These are phyloP conservation scores for Microhierax caerulescens DNA, from an alignment of 2,797 vertebrate species.

Conservation along the genomic window DNA sequence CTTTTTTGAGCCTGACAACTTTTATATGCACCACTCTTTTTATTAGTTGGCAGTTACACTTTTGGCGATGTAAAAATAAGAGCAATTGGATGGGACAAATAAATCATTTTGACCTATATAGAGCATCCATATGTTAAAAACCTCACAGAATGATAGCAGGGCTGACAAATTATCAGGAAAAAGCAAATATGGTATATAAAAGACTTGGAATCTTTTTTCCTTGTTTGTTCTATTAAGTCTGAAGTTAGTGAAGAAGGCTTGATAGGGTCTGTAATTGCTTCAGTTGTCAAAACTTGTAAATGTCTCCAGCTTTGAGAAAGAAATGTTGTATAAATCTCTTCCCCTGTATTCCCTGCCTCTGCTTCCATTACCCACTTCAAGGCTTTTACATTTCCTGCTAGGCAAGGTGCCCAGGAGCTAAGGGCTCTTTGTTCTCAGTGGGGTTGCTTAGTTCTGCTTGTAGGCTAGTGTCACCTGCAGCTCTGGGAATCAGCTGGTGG, in stretches of 20 bases:
- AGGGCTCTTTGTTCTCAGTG: too few species aligned
- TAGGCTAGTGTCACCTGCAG: neutral
- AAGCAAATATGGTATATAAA: neutral
- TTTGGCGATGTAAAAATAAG: neutral
- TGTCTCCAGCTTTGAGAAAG: neutral
- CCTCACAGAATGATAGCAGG: neutral
- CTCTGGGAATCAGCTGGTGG: neutral
- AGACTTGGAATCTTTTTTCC: neutral
- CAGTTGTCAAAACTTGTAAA: neutral
- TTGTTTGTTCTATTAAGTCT: neutral
- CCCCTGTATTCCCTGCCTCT: neutral
- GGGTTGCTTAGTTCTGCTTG: conserved; percentile 3
- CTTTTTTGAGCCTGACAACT: neutral
- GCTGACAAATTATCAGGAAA: neutral
- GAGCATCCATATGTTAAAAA: neutral
- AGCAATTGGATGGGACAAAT: neutral
- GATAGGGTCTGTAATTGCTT: neutral
- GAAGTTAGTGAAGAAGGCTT: neutral
- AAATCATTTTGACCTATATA: neutral
- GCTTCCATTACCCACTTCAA: conserved; percentile 22
- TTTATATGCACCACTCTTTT: neutral
- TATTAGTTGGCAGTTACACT: neutral
- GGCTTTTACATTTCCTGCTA: neutral
- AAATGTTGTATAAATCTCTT: neutral
- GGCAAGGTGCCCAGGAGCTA: neutral